Evolutionary conservation across 2,113 vertebrate species (phyloP), one percentile per base, ranked within the genome.

Genomic region (Rhea pennata): DNA sequence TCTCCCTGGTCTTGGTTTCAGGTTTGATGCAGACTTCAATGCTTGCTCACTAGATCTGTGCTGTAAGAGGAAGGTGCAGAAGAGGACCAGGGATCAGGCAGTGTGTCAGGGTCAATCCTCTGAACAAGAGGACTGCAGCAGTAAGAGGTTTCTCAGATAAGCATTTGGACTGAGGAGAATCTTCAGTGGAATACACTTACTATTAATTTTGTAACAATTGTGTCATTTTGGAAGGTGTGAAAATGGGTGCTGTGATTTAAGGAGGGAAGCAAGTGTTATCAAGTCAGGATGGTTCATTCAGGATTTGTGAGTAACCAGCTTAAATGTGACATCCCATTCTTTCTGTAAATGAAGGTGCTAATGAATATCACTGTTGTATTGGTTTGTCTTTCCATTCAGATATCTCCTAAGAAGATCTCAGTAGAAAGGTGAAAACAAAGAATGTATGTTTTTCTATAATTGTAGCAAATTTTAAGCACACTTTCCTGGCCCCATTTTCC

Each of bases 41-140:
- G 42, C 69, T 67, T 40, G 53, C 31, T 75, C 3, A 2, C 46
- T 62, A 54, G 54, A 19, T 71, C 6, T 5, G 16, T 4, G 5
- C 22, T 46, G 90, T 31, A 5, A 21, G 58, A 21, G 9, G 62
- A n/a, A 36, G 66, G 40, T 21, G 72, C 33, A 51, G 75, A 62
- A 39, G 59, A 72, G 48, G 22, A 12, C 15, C 21, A 4, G 42
- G 48, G 10, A 3, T 56, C 46, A 66, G 83, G 26, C 36, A 15
- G 61, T 8, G 61, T 62, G 69, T 71, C 46, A 56, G 62, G 39
- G 12, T 56, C 39, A 5, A 4, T 69, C 8, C 29, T 16, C 50
- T 36, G 75, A 66, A 54, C 1, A 0, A 6, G 2, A 16, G 1
- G 2, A 4, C 20, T 56, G 0, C 46, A 14, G 20, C 53, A 17